Evolutionary conservation across 2,888 invertebrate genomes (phyloP).

Genomic region (Mylabris sibirica): DNA sequence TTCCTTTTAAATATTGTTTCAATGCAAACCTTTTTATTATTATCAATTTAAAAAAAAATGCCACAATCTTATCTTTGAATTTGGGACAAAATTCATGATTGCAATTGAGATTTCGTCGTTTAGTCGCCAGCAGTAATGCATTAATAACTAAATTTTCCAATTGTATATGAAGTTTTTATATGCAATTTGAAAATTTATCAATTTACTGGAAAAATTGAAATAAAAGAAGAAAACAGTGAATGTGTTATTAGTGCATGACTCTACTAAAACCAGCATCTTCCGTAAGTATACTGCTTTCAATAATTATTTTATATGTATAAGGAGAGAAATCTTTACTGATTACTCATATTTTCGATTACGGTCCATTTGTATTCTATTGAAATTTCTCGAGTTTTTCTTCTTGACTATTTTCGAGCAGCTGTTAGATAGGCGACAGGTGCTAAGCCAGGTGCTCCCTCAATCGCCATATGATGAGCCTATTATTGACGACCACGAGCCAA

Average conservation of each 20-base stretch:
- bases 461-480: constrained; percentile 14
- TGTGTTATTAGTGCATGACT: constrained; percentile 4
- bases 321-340: background rate
- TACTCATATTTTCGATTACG: background rate
- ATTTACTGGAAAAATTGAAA: background rate
- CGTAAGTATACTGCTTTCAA: background rate
- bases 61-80: background rate
- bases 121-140: background rate
- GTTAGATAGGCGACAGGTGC: constrained; percentile 25
- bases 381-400: constrained; percentile 1
- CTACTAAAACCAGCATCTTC: background rate
- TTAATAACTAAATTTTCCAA: background rate
- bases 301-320: background rate
- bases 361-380: background rate
- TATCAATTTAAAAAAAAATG: background rate
- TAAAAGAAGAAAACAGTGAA: background rate
- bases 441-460: constrained; percentile 23
- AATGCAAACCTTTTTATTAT: background rate
- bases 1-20: constrained; percentile 15
- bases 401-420: background rate
- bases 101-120: background rate
- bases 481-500: constrained; percentile 17
- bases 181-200: background rate
- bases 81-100: background rate
- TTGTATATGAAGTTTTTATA: background rate